Evolutionary conservation across 2,888 invertebrate genomes (phyloP).

Genomic region (Macrosoma leucophasiata): DNA sequence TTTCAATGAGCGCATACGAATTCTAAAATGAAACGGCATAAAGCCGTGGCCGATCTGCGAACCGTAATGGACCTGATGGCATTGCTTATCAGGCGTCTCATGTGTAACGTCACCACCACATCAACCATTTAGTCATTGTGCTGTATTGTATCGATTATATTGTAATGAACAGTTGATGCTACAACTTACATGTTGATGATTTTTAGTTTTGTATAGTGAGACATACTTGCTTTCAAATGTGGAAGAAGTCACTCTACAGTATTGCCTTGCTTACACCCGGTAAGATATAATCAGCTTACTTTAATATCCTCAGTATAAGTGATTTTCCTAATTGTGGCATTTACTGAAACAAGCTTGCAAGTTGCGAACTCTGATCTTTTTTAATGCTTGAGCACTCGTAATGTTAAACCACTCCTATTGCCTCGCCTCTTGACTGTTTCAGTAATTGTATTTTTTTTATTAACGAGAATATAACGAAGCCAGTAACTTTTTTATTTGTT

Average conservation of each 20-base stretch:
- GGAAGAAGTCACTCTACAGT: slow-evolving; percentile 75
- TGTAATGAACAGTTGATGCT: slow-evolving; percentile 70
- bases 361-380: slow-evolving; percentile 21
- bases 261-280: slow-evolving; percentile 75
- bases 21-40: too few relatives aligned
- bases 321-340: slow-evolving; percentile 62
- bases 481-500: slow-evolving; percentile 49
- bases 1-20: too few relatives aligned
- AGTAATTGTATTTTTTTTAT: slow-evolving; percentile 52
- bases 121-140: slow-evolving; percentile 65
- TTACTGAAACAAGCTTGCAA: slow-evolving; percentile 46
- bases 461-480: slow-evolving; percentile 62
- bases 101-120: slow-evolving; percentile 55
- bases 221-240: slow-evolving; percentile 74
- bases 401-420: too few relatives aligned
- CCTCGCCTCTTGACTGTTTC: slow-evolving; percentile 48
- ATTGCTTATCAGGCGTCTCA: slow-evolving; percentile 48
- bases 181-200: slow-evolving; percentile 66
- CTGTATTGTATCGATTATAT: slow-evolving; percentile 62
- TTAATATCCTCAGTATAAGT: slow-evolving; percentile 72
- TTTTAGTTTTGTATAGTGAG: slow-evolving; percentile 74
- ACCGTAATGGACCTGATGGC: slow-evolving; percentile 31
- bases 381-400: too few relatives aligned
- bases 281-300: slow-evolving; percentile 75
- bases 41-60: too few relatives aligned